Base-by-base conservation (phyloP, 2,113 vertebrate species). In the Ondatra zibethicus region DNA sequence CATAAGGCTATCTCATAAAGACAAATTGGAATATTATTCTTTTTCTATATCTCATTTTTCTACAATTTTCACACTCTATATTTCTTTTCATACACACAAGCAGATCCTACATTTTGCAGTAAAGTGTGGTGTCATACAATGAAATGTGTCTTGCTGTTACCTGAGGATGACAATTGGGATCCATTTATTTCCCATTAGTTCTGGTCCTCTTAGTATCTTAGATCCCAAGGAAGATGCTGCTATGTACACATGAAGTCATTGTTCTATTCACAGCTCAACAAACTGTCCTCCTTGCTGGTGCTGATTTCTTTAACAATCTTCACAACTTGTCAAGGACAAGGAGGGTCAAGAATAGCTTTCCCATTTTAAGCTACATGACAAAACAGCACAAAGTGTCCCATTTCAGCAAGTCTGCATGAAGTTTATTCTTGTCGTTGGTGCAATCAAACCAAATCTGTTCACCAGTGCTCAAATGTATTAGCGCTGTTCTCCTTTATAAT, bases 361-460 rank as follows among this genome's bases (percentile, higher is more conserved):
- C 87, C 97, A 36, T 97, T 98, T 96, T 82, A 98, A 98, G 97
- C 11, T 13, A 80, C n/a, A 2, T 92, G 98, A 97, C 97, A 98
- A 97, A 98, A 98, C 97, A 98, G 98, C 98, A 97, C 89, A 96
- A 98, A 98, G 98, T 98, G 97, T 98, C 98, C 97, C 98, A 97
- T 99, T 99, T 98, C 99, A 98, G 98, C 98, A 98, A 97, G 97
- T 98, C 96, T 96, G 97, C 98, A 97, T 94, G 97, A 97, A 98
- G 98, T 98, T 98, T 98, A 98, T 98, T 98, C 98, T 97, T 98
- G 97, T 98, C 97, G 91, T 33, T 96, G 97, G 96, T 98, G 98
- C 97, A 98, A 98, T 98, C 98, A 98, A 98, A 98, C 98, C 98
- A 98, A 98, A 98, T 98, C 97, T 97, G 95, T 96, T 98, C 72